Conservation (phyloP, 2,888 invertebrate genomes). For the Cheilosia impressa region DNA sequence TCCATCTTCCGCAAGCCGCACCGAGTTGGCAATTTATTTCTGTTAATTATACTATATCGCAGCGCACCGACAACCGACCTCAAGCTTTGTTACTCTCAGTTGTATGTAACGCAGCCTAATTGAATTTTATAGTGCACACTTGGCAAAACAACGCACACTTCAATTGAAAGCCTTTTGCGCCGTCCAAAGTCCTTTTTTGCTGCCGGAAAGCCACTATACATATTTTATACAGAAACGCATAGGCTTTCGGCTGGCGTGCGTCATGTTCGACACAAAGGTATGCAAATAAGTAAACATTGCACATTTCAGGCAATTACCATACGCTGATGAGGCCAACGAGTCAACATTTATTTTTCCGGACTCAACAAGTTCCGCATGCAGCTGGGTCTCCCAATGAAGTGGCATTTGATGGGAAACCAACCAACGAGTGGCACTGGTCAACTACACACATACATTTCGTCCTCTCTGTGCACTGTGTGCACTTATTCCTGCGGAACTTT, state of each 20-base stretch:
- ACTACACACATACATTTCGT: neutral
- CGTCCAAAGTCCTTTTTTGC: constrained; percentile 30
- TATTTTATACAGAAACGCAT: constrained; percentile 26
- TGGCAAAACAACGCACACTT: constrained; percentile 31
- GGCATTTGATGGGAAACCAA: constrained; percentile 16
- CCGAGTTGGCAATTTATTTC: neutral
- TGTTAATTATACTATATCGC: neutral
- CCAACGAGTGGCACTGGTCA: neutral
- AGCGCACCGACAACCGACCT: neutral
- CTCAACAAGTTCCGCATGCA: constrained; percentile 63
- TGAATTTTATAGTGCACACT: constrained; percentile 42
- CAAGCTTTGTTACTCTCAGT: neutral
- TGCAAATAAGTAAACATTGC: constrained; percentile 74
- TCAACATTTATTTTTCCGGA: constrained; percentile 61
- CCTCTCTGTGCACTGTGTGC: constrained; percentile 1
- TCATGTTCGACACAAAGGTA: constrained; percentile 65
- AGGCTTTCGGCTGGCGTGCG: constrained; percentile 25
- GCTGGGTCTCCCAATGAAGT: constrained; percentile 8
- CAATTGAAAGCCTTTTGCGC: constrained; percentile 19
- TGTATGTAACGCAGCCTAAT: constrained; percentile 15
- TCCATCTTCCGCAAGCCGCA: neutral
- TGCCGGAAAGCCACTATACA: constrained; percentile 27
- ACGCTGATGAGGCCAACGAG: constrained; percentile 61
- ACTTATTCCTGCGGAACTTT: neutral
- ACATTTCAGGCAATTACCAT: constrained; percentile 73